phyloP scores from a whole-genome alignment of 2,113 vertebrate genomes.

The Rattus rattus region DNA sequence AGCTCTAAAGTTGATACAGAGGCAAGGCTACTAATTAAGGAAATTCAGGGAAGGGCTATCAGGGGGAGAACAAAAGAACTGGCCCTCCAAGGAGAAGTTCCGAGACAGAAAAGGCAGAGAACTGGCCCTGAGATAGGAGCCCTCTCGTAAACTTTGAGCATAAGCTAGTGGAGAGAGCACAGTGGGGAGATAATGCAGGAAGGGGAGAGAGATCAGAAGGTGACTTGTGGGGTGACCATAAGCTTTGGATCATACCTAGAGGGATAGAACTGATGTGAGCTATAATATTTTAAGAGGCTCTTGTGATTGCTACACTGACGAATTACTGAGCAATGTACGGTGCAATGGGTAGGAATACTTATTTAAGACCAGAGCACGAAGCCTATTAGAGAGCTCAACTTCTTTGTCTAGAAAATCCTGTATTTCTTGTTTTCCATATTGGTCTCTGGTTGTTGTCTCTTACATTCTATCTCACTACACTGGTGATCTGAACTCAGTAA shows the following conservation, averaged over 20 bases:
- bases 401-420: background rate
- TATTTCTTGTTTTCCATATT: background rate
- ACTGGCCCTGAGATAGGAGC: background rate
- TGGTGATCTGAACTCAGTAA: background rate
- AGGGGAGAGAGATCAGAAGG: background rate
- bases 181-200: background rate
- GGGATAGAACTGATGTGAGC: background rate
- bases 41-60: background rate
- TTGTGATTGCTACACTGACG: background rate
- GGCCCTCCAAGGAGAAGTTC: background rate
- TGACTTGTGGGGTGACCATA: background rate
- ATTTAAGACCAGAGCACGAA: background rate
- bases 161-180: background rate
- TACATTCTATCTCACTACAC: background rate
- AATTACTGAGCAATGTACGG: accelerated
- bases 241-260: background rate
- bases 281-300: background rate
- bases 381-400: no score
- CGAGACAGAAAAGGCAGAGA: background rate
- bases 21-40: background rate
- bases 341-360: background rate
- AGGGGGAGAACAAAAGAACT: background rate
- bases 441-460: background rate
- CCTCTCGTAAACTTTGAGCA: background rate
- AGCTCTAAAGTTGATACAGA: no score